Evolutionary conservation across 2,797 vertebrate species (phyloP), one percentile per base, ranked within the genome.

Genomic region (Hydrolagus colliei): DNA sequence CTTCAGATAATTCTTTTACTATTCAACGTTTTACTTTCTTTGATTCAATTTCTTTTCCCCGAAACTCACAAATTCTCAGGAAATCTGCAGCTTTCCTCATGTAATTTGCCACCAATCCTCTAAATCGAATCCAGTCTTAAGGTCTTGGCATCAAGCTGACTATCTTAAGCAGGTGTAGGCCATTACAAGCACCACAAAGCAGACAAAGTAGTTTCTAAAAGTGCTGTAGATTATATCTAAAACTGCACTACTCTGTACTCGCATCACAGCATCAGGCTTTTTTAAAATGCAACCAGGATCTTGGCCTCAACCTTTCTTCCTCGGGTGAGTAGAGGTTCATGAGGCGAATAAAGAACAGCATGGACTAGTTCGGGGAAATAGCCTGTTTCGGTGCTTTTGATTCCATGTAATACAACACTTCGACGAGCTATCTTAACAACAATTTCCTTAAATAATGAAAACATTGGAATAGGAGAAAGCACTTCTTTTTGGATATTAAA

Each of bases 361-460:
- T 52, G 41, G 41, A 52, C 41, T 3, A 52, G 41, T 52, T 52
- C 3, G 41, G 6, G 6, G 3, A 52, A 52, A 52, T 52, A 52
- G 41, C 41, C 41, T 52, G 41, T 52, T 52, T 52, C 41, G 41
- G 41, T 52, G 41, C 41, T 52, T 52, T 52, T 52, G 41, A 52
- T 52, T 52, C 41, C 6, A 52, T 52, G 41, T 52, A 52, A 52
- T 52, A 52, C 41, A 3, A 6, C 41, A 52, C 41, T 6, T 52
- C 41, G 6, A 52, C 41, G 6, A 52, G 41, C 41, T 6, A 52
- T 52, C 41, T 52, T 52, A 52, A 52, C 41, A 52, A 52, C 6
- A 52, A 52, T 52, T 52, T 71, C 65, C 67, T 84, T 84, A 84
- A 84, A 84, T 84, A 84, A 84, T 84, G 79, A 41, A 84, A 82